phyloP scores from a whole-genome alignment of 2,113 vertebrate species.

The Coracopsis vasa region DNA sequence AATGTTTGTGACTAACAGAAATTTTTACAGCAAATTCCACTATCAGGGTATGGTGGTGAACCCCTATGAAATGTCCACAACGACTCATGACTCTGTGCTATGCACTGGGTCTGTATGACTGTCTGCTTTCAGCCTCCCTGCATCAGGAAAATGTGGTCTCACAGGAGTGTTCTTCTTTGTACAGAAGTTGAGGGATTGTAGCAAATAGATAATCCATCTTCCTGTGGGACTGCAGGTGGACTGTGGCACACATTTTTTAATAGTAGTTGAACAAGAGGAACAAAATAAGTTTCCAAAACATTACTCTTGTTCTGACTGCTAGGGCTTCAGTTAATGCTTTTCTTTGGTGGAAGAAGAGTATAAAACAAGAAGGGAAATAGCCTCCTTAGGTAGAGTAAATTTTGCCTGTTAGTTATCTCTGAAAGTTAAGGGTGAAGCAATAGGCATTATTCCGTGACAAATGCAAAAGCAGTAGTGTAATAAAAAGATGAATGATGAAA shows the following conservation, averaged over 20 bases:
- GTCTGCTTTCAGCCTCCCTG: fast-evolving
- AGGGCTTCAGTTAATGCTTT: not conserved
- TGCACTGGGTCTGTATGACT: fast-evolving
- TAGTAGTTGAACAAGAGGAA: not conserved
- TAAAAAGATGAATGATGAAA: not conserved
- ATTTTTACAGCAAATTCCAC: not conserved
- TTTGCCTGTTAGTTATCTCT: not conserved
- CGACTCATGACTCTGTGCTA: fast-evolving
- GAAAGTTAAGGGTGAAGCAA: not conserved
- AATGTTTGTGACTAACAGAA: not conserved
- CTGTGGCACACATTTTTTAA: fast-evolving
- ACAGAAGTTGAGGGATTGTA: not conserved
- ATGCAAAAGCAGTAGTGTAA: not conserved
- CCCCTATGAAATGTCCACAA: fast-evolving
- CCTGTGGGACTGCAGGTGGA: not conserved
- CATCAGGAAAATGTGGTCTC: not conserved
- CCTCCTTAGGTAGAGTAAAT: not conserved
- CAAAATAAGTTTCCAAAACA: not conserved
- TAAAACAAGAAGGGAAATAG: not conserved
- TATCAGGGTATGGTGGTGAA: fast-evolving
- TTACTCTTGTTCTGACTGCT: not conserved
- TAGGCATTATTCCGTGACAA: not conserved
- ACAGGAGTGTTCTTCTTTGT: not conserved
- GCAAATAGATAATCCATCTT: not conserved
- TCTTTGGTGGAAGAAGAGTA: not conserved